Evolutionary conservation across 2,888 invertebrate species (phyloP).

Genomic region (Oscheius myriophilus): DNA sequence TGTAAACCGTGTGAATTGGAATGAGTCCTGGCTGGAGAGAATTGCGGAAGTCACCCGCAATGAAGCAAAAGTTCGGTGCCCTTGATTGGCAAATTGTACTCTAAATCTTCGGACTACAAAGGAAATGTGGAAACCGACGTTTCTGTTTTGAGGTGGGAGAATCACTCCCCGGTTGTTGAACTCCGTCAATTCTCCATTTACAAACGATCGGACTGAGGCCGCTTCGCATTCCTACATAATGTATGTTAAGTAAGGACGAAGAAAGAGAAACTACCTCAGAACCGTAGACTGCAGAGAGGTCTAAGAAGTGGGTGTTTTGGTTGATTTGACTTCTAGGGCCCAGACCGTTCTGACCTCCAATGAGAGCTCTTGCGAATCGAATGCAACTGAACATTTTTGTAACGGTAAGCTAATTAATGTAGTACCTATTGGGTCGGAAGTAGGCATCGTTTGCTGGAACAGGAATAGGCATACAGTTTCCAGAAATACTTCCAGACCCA

Average conservation of each 20-base stretch:
- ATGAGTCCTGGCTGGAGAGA: slow-evolving; percentile 59
- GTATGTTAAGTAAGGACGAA: too few species aligned
- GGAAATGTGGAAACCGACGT: slow-evolving; percentile 25
- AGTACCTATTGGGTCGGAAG: slow-evolving; percentile 70
- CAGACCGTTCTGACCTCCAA: slow-evolving; percentile 87
- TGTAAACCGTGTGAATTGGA: slow-evolving; percentile 55
- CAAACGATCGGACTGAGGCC: slow-evolving; percentile 80
- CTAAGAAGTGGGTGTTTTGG: slow-evolving; percentile 83
- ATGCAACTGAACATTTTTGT: slow-evolving; percentile 79
- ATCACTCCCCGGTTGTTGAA: slow-evolving; percentile 30
- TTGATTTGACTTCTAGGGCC: slow-evolving; percentile 50
- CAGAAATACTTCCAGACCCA: slow-evolving; percentile 82
- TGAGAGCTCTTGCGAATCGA: slow-evolving; percentile 90
- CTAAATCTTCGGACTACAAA: slow-evolving; percentile 22
- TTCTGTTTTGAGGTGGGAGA: slow-evolving; percentile 45
- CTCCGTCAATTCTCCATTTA: slow-evolving; percentile 41
- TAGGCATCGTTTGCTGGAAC: slow-evolving; percentile 73
- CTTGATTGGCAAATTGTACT: slow-evolving; percentile 51
- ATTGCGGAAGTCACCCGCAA: slow-evolving; percentile 57
- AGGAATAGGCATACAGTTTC: slow-evolving; percentile 89
- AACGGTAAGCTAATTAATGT: too few species aligned
- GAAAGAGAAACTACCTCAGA: too few species aligned
- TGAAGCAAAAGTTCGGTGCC: slow-evolving; percentile 47
- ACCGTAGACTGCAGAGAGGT: slow-evolving; percentile 84
- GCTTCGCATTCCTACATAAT: slow-evolving; percentile 78